These are phyloP conservation scores for Salticus scenicus DNA, from an alignment of 2,888 invertebrate genomes.

Conservation along the genomic window DNA sequence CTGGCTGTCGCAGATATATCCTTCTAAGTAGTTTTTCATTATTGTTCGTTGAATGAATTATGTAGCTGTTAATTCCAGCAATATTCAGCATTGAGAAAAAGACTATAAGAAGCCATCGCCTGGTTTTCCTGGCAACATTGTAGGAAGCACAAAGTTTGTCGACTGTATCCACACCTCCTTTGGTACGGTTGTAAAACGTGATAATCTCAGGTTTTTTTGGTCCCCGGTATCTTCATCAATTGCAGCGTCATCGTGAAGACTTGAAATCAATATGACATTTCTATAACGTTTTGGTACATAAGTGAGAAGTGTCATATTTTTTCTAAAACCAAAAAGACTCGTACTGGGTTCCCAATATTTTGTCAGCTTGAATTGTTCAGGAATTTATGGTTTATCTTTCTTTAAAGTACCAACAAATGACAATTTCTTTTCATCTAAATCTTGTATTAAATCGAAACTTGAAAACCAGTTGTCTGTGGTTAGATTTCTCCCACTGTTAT, in stretches of 20 bases:
- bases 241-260: constrained; percentile 6
- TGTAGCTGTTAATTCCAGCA: constrained; percentile 22
- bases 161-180: background rate
- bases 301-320: constrained; percentile 18
- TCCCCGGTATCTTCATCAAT: constrained; percentile 23
- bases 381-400: constrained; percentile 21
- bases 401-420: constrained; percentile 29
- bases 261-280: constrained; percentile 23
- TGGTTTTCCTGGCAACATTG: background rate
- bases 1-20: too few relatives aligned
- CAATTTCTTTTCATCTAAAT: background rate
- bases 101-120: constrained; percentile 9
- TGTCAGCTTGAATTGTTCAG: background rate
- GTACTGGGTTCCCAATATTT: constrained; percentile 13
- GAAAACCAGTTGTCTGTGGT: constrained; percentile 34
- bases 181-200: background rate
- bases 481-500: constrained; percentile 8
- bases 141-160: background rate
- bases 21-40: too few relatives aligned
- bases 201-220: background rate
- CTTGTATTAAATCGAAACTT: constrained; percentile 23
- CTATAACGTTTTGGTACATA: constrained; percentile 5
- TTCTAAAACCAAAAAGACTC: constrained; percentile 22
- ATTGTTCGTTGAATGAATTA: background rate
- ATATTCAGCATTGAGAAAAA: constrained; percentile 22